phyloP scores from a whole-genome alignment of 2,797 vertebrate genomes.

The Hybognathus amarus region DNA sequence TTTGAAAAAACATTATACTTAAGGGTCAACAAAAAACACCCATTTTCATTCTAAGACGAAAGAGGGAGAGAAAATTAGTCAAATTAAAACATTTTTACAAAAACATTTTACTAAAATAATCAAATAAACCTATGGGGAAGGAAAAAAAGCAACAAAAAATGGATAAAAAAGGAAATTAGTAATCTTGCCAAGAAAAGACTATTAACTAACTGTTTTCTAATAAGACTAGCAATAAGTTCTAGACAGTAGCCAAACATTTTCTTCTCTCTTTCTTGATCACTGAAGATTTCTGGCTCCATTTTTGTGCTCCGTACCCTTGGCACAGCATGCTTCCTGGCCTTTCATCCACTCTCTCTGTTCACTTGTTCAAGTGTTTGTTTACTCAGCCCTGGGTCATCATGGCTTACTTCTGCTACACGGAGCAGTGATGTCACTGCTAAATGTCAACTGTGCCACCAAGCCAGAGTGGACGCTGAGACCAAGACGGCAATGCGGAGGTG shows the following conservation, averaged over 20 bases:
- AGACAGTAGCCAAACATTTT: neutral
- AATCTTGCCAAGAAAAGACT: neutral
- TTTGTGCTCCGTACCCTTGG: constrained; percentile 18
- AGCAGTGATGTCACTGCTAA: constrained; percentile 34
- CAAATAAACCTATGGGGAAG: neutral
- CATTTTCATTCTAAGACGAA: neutral
- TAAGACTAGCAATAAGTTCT: neutral
- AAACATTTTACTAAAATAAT: neutral
- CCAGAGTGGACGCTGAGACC: constrained; percentile 15
- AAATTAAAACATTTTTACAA: neutral
- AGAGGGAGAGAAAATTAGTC: neutral
- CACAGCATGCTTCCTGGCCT: constrained; percentile 27
- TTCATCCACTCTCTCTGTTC: constrained; percentile 8
- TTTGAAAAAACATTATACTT: neutral
- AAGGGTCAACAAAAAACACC: neutral
- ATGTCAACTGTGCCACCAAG: constrained; percentile 32
- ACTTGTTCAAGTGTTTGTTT: constrained; percentile 22
- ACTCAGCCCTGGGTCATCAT: constrained; percentile 24
- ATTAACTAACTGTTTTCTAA: neutral
- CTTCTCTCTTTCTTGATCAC: neutral
- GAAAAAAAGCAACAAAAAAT: too few relatives aligned
- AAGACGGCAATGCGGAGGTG: neutral
- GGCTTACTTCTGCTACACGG: constrained; percentile 22
- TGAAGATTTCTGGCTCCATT: neutral
- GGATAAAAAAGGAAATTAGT: neutral